Evolutionary conservation across 1,140 invertebrate genomes (phyloP), one percentile per base, ranked within the genome.

Genomic region (Pentalonia nigronervosa): DNA sequence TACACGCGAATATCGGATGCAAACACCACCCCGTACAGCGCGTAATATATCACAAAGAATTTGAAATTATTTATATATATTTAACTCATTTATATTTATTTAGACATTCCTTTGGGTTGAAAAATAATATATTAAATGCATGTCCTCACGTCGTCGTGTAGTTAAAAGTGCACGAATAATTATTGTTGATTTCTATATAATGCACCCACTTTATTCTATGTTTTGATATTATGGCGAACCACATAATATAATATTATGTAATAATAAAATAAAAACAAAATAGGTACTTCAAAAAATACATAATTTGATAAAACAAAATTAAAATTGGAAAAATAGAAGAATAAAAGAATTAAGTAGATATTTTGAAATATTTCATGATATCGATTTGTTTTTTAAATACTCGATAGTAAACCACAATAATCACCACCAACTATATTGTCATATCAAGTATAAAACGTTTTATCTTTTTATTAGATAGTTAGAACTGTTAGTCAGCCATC

Each of bases 61-160:
- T 76, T 17, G n/a, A n/a, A 67, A 76, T 76, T 34, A 76, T 76
- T n/a, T 76, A n/a, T n/a, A n/a, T n/a, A 17, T 76, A 34, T 76
- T 76, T n/a, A 76, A 76, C 60, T n/a, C n/a, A 76, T 76, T n/a
- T 76, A n/a, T n/a, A n/a, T n/a, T n/a, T 76, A 34, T 76, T 76
- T n/a, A 76, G 14, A n/a, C 6, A 17, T 76, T 76, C 6, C 6
- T 53, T 76, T 76, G 14, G 30, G 60, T 34, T 7, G 6, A 76
- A n/a, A 67, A 76, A 76, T 76, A 76, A 14, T 14, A 0, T n/a
- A 17, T 14, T 14, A 3, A n/a, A 17, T 67, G n/a, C 14, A 67
- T 67, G 60, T n/a, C 30, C 30, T 4, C 14, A n/a, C 25, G 30
- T 17, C 30, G 30, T 67, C 41, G 41, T 41, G 41, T 4, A 41